Conservation (phyloP, 1,140 invertebrate species). For the Acromyrmex echinatior region DNA sequence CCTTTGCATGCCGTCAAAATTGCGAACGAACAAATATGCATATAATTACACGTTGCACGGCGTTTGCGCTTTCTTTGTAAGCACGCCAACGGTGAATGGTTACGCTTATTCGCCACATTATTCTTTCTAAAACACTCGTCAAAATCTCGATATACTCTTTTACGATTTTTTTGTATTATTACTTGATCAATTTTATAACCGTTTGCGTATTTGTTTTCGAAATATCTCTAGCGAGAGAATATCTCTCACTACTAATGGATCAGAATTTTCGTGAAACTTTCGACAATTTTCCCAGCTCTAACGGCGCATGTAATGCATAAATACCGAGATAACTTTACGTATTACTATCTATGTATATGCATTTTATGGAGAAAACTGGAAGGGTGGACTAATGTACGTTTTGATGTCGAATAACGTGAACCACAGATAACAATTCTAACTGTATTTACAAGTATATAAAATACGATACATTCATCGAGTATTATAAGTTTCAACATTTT, state of each 20-base stretch:
- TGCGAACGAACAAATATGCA: conserved; percentile 40
- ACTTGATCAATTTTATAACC: background rate
- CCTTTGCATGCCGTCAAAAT: conserved; percentile 39
- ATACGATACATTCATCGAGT: background rate
- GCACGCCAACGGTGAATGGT: conserved; percentile 29
- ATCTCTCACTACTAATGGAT: conserved; percentile 8
- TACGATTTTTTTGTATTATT: background rate
- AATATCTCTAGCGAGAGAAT: background rate
- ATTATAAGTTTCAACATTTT: conserved; percentile 8
- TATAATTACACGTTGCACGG: conserved; percentile 36
- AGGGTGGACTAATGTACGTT: background rate
- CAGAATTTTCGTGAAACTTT: conserved; percentile 9
- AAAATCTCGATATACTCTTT: background rate
- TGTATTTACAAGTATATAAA: conserved; percentile 12
- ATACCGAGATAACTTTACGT: conserved; percentile 38
- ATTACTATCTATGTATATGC: conserved; percentile 20
- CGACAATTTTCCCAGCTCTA: conserved; percentile 31
- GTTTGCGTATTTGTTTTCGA: background rate
- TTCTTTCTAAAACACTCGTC: background rate
- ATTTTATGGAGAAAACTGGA: background rate
- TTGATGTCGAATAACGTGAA: background rate
- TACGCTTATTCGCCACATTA: conserved; percentile 25
- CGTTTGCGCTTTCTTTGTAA: conserved; percentile 23
- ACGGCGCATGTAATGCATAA: conserved; percentile 26
- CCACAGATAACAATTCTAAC: background rate